These are phyloP conservation scores for Erythrocebus patas DNA, from an alignment of 2,113 vertebrate genomes.

Conservation along the genomic window DNA sequence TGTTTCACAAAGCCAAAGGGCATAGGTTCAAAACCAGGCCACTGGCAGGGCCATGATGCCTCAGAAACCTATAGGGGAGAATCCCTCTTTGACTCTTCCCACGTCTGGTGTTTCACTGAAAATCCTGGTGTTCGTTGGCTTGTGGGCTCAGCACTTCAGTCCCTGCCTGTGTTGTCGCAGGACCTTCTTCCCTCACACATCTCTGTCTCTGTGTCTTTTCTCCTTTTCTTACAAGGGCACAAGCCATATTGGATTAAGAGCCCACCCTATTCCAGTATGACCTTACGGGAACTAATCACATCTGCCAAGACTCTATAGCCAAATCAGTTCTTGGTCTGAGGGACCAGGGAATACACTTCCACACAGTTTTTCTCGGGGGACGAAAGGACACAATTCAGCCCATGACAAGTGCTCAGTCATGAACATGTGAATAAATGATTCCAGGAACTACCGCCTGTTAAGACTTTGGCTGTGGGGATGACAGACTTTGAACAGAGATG, in stretches of 20 bases:
- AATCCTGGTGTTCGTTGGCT: background rate
- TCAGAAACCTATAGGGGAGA: background rate
- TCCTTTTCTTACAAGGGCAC: background rate
- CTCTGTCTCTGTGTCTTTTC: background rate
- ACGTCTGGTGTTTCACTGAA: background rate
- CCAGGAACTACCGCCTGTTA: background rate
- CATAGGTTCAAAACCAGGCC: background rate
- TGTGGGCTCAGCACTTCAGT: background rate
- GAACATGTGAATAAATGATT: background rate
- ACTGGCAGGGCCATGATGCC: too few relatives aligned
- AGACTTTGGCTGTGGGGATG: background rate
- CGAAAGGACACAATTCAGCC: background rate
- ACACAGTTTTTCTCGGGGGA: background rate
- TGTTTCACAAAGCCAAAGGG: background rate
- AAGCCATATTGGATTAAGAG: background rate
- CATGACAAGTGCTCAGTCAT: background rate
- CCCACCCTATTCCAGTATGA: background rate
- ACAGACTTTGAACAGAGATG: background rate
- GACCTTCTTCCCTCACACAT: background rate
- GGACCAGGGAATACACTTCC: background rate
- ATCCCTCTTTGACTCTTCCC: background rate
- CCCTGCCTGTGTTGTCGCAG: too few relatives aligned
- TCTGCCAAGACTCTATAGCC: background rate
- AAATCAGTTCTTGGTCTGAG: background rate
- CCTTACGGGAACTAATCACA: background rate